Percentiles rank a stretch among this genome's conserved stretches.
phyloP scores from a whole-genome alignment of 2,113 vertebrate species.

The chimpanzee (Pan troglodytes) region NHGRI_mPanTro3-v2.1_pri NC_072402.2:175007001-175007500 shows the following conservation, averaged over 20 bases:
- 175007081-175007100: not conserved
- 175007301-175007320: not conserved
- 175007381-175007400: not conserved
- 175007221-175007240: not conserved
- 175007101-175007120: not conserved
- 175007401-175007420: not conserved
- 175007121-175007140: not conserved
- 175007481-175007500: not conserved
- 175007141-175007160: not conserved
- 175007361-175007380: not conserved
- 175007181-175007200: not conserved
- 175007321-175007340: not conserved
- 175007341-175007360: not conserved
- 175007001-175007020: not conserved
- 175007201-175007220: not conserved
- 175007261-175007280: not conserved
- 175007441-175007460: not conserved
- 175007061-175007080: not conserved
- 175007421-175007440: not conserved
- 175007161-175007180: not conserved
- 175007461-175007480: not conserved
- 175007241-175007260: not conserved
- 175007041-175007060: not conserved
- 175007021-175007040: not conserved
- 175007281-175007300: not conserved